Conservation (phyloP, 1,140 invertebrate genomes). For the Drosophila subpulchrella region DNA sequence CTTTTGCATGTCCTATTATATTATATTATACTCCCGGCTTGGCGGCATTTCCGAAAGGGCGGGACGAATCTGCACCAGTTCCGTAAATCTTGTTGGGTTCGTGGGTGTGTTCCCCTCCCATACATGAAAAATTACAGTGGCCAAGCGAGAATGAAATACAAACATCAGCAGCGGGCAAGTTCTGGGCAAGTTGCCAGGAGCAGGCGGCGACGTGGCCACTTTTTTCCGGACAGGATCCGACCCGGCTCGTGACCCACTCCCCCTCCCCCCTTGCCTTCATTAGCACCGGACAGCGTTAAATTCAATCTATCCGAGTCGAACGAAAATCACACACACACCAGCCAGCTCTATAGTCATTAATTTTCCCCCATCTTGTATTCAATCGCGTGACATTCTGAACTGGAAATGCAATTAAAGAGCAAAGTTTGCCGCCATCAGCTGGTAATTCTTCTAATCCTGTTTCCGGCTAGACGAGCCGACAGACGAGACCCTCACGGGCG, state of each 20-base stretch:
- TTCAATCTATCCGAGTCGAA: slow-evolving; percentile 35
- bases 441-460: slow-evolving; percentile 37
- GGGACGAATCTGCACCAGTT: slow-evolving; percentile 40
- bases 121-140: slow-evolving; percentile 74
- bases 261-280: slow-evolving; percentile 24
- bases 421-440: slow-evolving; percentile 37
- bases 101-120: slow-evolving; percentile 29
- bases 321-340: slow-evolving; percentile 24
- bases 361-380: slow-evolving; percentile 52
- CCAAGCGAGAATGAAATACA: slow-evolving; percentile 39
- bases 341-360: slow-evolving; percentile 52
- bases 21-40: neutral
- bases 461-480: slow-evolving; percentile 53
- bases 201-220: slow-evolving; percentile 50
- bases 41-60: slow-evolving; percentile 9
- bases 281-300: slow-evolving; percentile 44
- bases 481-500: slow-evolving; percentile 65
- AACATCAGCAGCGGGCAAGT: slow-evolving; percentile 16
- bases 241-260: neutral
- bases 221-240: slow-evolving; percentile 41
- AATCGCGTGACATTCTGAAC: slow-evolving; percentile 49
- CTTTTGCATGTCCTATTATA: slow-evolving; percentile 16
- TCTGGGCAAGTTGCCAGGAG: slow-evolving; percentile 57
- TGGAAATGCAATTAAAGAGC: slow-evolving; percentile 61
- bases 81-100: slow-evolving; percentile 63